Evolutionary conservation across 2,797 vertebrate species (phyloP).

Genomic region (Rachycentron canadum): DNA sequence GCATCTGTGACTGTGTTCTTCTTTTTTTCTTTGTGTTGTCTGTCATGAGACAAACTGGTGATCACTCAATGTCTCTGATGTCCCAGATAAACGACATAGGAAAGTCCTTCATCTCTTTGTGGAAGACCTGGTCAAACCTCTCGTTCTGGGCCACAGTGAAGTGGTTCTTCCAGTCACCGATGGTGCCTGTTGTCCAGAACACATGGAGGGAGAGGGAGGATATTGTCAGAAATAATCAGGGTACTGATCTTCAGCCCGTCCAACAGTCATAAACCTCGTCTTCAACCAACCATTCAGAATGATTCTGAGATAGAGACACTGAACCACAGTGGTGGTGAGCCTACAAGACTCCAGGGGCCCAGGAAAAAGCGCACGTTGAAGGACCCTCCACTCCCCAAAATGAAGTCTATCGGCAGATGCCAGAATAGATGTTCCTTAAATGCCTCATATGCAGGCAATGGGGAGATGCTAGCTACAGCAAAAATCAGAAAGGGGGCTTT

Average conservation of each 20-base stretch:
- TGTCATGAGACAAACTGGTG: conserved; percentile 2
- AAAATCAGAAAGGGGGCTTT: too few relatives aligned
- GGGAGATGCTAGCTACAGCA: too few relatives aligned
- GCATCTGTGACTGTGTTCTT: neutral
- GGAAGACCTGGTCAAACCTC: conserved; percentile 77
- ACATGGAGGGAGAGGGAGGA: neutral
- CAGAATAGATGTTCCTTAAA: too few relatives aligned
- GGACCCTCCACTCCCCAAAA: too few relatives aligned
- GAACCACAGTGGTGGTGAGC: too few relatives aligned
- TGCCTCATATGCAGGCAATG: too few relatives aligned
- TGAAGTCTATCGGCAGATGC: too few relatives aligned
- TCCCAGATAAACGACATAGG: conserved; percentile 81
- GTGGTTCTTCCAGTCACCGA: conserved; percentile 83
- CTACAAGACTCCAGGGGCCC: too few relatives aligned
- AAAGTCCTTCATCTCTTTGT: conserved; percentile 77
- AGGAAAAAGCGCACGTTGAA: too few relatives aligned
- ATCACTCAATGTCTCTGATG: conserved; percentile 50
- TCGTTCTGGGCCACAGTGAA: conserved; percentile 81
- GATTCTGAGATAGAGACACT: too few relatives aligned
- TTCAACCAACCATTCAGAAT: too few relatives aligned
- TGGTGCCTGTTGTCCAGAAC: conserved; percentile 54
- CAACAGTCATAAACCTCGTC: too few relatives aligned
- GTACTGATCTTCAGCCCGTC: neutral
- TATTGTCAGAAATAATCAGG: neutral
- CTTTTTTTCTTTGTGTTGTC: conserved; percentile 3